Percentiles rank a stretch among this genome's conserved stretches.
Conservation (phyloP, 1,140 invertebrate species). For the Phymastichus coffea region DNA sequence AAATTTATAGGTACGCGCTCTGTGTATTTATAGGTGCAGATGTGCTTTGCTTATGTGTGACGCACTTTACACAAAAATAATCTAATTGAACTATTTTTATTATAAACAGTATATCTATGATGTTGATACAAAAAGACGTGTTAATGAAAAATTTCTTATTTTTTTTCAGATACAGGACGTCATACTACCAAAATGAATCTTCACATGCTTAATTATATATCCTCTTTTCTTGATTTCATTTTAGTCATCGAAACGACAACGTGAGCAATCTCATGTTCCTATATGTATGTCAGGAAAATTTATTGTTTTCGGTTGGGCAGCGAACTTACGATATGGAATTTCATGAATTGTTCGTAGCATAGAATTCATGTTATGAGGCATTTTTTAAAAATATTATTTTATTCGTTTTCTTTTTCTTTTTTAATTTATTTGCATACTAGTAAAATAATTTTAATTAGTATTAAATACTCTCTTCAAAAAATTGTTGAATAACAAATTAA, state of each 20-base stretch:
- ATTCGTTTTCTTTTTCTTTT: conserved; percentile 32
- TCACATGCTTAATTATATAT: conserved; percentile 33
- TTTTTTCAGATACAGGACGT: conserved; percentile 34
- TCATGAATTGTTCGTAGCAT: conserved; percentile 30
- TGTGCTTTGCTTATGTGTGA: too few relatives aligned
- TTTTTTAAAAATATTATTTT: conserved; percentile 23
- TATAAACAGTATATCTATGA: too few relatives aligned
- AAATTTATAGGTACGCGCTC: too few relatives aligned
- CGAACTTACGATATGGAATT: conserved; percentile 26
- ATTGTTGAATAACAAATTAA: conserved; percentile 30
- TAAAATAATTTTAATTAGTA: conserved; percentile 40
- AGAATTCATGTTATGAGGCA: conserved; percentile 17
- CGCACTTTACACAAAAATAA: too few relatives aligned
- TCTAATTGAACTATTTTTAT: neutral
- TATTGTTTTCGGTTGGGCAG: conserved; percentile 28
- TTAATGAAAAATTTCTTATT: too few relatives aligned
- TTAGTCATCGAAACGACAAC: conserved; percentile 33
- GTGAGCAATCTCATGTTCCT: conserved; percentile 30
- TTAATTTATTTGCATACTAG: conserved; percentile 43
- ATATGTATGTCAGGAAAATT: conserved; percentile 28
- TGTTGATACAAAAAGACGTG: too few relatives aligned
- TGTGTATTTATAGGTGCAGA: too few relatives aligned
- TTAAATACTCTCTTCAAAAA: conserved; percentile 35
- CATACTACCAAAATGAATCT: conserved; percentile 27
- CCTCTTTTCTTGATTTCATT: conserved; percentile 34